A percentile compares a stretch with the other conserved stretches of the same genome.
Evolutionary conservation across 2,888 invertebrate genomes (phyloP).

Genomic region (Eupithecia pulchellata): DNA sequence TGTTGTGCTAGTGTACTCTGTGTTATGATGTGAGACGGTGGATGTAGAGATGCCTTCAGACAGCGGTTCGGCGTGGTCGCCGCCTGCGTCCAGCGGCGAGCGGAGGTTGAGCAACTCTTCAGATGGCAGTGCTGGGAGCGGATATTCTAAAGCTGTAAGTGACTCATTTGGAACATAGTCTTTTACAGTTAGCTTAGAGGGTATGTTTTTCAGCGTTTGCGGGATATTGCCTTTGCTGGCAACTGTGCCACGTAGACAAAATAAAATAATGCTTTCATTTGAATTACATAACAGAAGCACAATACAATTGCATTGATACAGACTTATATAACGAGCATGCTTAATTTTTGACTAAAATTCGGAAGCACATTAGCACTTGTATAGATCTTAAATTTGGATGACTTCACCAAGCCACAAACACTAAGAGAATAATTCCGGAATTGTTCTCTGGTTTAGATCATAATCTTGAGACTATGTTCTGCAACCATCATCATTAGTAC

Average conservation of each 20-base stretch:
- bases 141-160: conserved; percentile 83
- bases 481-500: conserved; percentile 1
- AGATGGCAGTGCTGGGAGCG: conserved; percentile 82
- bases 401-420: not conserved
- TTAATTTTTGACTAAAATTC: not conserved
- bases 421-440: not conserved
- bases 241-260: not conserved
- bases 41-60: conserved; percentile 79
- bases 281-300: not conserved
- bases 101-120: conserved; percentile 82
- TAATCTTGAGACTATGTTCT: conserved; percentile 3
- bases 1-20: conserved; percentile 70
- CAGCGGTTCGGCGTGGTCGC: conserved; percentile 81
- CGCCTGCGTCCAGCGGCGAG: conserved; percentile 80
- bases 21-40: conserved; percentile 74
- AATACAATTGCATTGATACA: not conserved
- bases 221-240: not conserved
- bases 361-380: no score
- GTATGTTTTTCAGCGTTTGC: not conserved
- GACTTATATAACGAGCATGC: not conserved
- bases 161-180: not conserved
- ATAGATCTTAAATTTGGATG: not conserved
- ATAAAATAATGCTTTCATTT: not conserved
- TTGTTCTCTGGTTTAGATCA: conserved; percentile 4
- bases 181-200: not conserved